phyloP scores from a whole-genome alignment of 2,113 vertebrate species.

The human region DNA sequence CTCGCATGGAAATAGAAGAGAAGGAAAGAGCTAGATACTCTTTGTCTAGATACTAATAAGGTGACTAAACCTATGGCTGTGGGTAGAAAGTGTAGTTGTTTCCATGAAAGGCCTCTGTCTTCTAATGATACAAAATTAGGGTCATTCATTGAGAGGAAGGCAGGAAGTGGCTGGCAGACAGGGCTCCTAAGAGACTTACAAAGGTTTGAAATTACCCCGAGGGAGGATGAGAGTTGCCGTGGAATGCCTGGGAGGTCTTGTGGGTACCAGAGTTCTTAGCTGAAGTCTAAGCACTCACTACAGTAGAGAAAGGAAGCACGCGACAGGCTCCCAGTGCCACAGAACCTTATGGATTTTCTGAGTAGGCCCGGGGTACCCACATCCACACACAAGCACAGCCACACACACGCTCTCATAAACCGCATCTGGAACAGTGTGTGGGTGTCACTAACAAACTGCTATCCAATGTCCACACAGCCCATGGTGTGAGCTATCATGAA shows the following conservation, averaged over 20 bases:
- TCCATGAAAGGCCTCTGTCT: neutral
- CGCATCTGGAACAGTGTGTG: neutral
- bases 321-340: neutral
- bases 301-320: neutral
- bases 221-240: neutral
- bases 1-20: neutral
- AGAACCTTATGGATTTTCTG: neutral
- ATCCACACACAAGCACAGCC: neutral
- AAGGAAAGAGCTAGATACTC: neutral
- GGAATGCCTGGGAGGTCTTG: neutral
- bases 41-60: no score
- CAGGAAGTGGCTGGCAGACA: neutral
- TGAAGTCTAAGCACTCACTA: neutral
- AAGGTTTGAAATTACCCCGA: neutral
- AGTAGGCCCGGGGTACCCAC: neutral
- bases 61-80: no score
- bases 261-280: neutral
- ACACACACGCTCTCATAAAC: neutral
- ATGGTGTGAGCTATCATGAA: fast-evolving
- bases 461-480: fast-evolving
- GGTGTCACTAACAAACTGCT: neutral
- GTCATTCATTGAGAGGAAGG: neutral
- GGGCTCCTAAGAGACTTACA: neutral
- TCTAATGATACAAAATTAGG: neutral
- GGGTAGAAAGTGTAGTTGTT: neutral